These are phyloP conservation scores for Tragelaphus strepsiceros DNA, from an alignment of 2,113 vertebrate genomes.

Conservation along the genomic window DNA sequence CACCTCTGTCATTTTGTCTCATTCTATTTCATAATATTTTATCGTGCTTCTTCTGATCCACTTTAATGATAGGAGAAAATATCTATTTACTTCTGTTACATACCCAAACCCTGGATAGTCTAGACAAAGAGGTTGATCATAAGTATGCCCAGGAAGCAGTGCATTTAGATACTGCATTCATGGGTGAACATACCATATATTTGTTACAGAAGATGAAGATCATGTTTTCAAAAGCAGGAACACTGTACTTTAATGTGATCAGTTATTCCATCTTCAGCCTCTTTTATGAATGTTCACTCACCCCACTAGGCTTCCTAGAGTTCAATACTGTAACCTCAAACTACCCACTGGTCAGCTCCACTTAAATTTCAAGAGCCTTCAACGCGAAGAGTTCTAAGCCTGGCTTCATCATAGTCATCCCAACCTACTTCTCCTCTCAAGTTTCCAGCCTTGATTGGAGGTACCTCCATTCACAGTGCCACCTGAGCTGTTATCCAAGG, in stretches of 20 bases:
- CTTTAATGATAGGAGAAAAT: not conserved
- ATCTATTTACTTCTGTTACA: not conserved
- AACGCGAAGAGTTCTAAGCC: fast-evolving
- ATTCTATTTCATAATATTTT: not conserved
- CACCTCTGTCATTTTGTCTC: not conserved
- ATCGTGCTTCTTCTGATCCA: not conserved
- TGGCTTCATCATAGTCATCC: not conserved
- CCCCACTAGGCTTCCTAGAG: not conserved
- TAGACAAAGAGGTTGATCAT: not conserved
- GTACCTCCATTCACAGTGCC: too few relatives aligned
- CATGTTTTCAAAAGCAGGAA: not conserved
- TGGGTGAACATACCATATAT: not conserved
- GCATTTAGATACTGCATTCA: not conserved
- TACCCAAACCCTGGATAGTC: not conserved
- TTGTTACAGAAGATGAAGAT: not conserved
- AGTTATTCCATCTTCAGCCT: not conserved
- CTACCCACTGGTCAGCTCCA: too few relatives aligned
- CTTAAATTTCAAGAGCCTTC: not conserved
- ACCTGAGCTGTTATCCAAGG: not conserved
- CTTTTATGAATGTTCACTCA: not conserved
- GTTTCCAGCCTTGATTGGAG: not conserved
- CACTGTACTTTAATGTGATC: not conserved
- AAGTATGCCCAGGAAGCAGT: not conserved
- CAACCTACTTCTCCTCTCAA: not conserved
- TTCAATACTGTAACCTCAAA: not conserved